A percentile compares a stretch with the other conserved stretches of the same genome.
phyloP scores from a whole-genome alignment of 1,140 invertebrate genomes.

The Bombus difficillimus region DNA sequence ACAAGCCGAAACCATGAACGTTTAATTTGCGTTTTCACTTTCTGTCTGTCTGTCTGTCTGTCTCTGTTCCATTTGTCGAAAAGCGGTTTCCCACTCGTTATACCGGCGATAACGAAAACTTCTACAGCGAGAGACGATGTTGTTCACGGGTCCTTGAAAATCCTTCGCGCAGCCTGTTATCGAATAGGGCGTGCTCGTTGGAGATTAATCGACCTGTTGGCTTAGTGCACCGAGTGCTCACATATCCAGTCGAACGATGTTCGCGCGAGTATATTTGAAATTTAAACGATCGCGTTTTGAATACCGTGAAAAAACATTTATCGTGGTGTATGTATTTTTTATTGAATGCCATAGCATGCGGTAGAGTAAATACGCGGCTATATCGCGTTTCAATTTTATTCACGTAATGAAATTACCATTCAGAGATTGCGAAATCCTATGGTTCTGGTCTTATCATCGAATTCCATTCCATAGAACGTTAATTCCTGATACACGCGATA shows the following conservation, averaged over 20 bases:
- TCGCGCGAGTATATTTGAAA: background rate
- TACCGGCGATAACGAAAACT: background rate
- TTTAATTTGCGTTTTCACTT: conserved; percentile 27
- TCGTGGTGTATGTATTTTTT: background rate
- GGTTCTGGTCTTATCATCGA: background rate
- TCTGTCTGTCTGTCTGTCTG: background rate
- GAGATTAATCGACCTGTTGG: conserved; percentile 17
- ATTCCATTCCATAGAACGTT: background rate
- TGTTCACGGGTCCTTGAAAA: background rate
- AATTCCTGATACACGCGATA: background rate
- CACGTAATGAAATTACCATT: background rate
- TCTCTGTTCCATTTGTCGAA: background rate
- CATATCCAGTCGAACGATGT: conserved; percentile 1
- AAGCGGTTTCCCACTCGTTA: conserved; percentile 26
- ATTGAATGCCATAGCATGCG: background rate
- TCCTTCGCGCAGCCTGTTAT: conserved; percentile 4
- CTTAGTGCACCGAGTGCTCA: background rate
- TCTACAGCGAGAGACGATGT: background rate
- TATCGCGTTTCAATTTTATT: background rate
- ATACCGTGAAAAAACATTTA: background rate
- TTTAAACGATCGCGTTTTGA: conserved; percentile 12
- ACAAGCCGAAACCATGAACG: background rate
- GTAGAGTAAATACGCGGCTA: background rate
- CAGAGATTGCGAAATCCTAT: background rate
- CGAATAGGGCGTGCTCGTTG: background rate